phyloP scores from a whole-genome alignment of 1,140 invertebrate genomes.

The Euwallacea similis region DNA sequence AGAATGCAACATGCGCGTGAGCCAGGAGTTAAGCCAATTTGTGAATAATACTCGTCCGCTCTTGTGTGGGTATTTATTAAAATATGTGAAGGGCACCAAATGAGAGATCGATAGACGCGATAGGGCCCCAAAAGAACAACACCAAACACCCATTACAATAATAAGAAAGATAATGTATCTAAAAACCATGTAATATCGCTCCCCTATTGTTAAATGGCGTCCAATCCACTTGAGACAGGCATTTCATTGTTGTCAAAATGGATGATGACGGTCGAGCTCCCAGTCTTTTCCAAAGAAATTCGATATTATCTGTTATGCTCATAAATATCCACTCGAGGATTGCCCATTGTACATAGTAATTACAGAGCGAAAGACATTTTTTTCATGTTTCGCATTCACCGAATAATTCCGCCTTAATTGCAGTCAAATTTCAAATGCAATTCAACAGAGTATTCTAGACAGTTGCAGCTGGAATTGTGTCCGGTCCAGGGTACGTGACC shows the following conservation, averaged over 20 bases:
- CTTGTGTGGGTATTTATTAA: background rate
- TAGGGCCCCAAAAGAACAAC: too few species aligned
- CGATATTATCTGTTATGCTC: slow-evolving; percentile 25
- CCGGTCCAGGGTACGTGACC: slow-evolving; percentile 20
- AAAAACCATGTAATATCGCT: slow-evolving; percentile 26
- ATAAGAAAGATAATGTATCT: slow-evolving; percentile 24
- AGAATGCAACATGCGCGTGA: too few species aligned
- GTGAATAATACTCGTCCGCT: too few species aligned
- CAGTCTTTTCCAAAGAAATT: slow-evolving; percentile 23
- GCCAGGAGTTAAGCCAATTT: too few species aligned
- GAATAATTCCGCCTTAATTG: too few species aligned
- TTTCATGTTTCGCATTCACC: too few species aligned
- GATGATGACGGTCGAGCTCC: slow-evolving; percentile 29
- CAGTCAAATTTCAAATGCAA: too few species aligned
- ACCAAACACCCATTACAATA: background rate
- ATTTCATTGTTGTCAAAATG: slow-evolving; percentile 26
- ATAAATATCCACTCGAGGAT: slow-evolving; percentile 11
- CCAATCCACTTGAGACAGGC: slow-evolving; percentile 26
- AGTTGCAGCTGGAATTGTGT: slow-evolving; percentile 18
- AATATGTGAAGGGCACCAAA: too few species aligned
- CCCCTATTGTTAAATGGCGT: slow-evolving; percentile 24
- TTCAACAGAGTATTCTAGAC: background rate
- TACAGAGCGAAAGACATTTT: too few species aligned
- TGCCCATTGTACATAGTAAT: background rate
- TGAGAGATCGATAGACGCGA: too few species aligned